phyloP scores from a whole-genome alignment of 2,888 invertebrate species.

The Tenthredo mesomela region DNA sequence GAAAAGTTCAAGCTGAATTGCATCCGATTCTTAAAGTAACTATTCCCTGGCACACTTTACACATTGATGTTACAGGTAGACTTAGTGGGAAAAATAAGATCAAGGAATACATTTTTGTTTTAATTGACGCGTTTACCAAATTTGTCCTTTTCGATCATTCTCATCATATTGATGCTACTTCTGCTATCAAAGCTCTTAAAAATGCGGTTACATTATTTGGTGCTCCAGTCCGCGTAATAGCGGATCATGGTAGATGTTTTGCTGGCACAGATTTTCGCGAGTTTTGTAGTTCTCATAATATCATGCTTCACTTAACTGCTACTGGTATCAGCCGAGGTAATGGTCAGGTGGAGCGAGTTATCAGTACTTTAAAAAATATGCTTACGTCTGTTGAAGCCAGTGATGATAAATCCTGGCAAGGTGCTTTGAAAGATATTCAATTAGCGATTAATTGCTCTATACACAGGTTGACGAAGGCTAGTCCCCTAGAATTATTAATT shows the following conservation, averaged over 20 bases:
- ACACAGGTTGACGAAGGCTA: conserved; percentile 61
- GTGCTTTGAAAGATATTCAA: conserved; percentile 63
- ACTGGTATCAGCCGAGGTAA: conserved; percentile 66
- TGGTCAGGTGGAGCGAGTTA: conserved; percentile 64
- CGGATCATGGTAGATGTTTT: conserved; percentile 57
- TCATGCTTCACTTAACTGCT: conserved; percentile 63
- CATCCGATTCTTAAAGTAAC: no score
- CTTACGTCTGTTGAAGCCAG: neutral
- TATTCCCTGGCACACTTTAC: no score
- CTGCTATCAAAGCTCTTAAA: conserved; percentile 54
- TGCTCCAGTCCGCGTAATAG: conserved; percentile 55
- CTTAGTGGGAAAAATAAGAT: neutral
- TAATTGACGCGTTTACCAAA: neutral
- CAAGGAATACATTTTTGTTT: neutral
- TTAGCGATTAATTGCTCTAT: conserved; percentile 64
- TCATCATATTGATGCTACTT: conserved; percentile 63
- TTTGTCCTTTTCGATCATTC: neutral
- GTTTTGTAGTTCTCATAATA: conserved; percentile 55
- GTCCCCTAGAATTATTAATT: conserved; percentile 64
- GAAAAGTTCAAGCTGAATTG: no score
- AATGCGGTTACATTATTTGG: conserved; percentile 55
- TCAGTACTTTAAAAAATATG: conserved; percentile 55
- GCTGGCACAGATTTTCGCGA: conserved; percentile 57
- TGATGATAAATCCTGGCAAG: conserved; percentile 62
- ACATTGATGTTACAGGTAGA: no score